These are phyloP conservation scores for Drosophila nannoptera DNA, from an alignment of 1,140 invertebrate genomes.

Conservation along the genomic window DNA sequence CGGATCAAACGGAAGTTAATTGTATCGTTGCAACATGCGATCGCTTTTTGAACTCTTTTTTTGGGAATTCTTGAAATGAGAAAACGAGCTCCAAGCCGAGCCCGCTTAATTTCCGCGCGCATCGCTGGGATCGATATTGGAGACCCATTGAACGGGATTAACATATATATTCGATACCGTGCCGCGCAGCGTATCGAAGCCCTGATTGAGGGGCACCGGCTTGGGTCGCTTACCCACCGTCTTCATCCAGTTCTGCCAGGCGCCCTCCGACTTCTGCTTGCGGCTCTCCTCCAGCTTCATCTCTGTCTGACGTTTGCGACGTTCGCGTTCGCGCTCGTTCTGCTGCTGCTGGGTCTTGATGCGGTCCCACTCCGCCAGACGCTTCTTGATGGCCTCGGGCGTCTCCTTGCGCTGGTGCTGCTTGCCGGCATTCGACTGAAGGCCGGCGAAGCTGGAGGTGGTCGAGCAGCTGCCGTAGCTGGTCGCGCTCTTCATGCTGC, in stretches of 20 bases:
- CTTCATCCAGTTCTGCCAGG: slow-evolving; percentile 67
- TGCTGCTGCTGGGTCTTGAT: slow-evolving; percentile 40
- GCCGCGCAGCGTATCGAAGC: slow-evolving; percentile 57
- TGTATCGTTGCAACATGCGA: slow-evolving; percentile 7
- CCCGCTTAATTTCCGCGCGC: slow-evolving; percentile 44
- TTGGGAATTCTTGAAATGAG: slow-evolving; percentile 25
- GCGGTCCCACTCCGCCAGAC: slow-evolving; percentile 52
- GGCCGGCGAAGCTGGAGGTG: background rate
- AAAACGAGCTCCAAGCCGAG: slow-evolving; percentile 5
- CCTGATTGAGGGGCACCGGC: slow-evolving; percentile 69
- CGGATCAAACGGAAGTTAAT: background rate
- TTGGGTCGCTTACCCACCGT: slow-evolving; percentile 51
- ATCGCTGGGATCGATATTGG: slow-evolving; percentile 51
- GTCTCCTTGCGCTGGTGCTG: slow-evolving; percentile 12
- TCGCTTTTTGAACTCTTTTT: slow-evolving; percentile 20
- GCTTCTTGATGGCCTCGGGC: slow-evolving; percentile 22
- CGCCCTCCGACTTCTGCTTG: slow-evolving; percentile 35
- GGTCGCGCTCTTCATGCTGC: slow-evolving; percentile 2
- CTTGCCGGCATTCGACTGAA: background rate
- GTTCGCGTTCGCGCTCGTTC: slow-evolving; percentile 46
- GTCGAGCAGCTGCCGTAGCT: slow-evolving; percentile 16
- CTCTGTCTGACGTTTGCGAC: slow-evolving; percentile 19
- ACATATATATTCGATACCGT: slow-evolving; percentile 64
- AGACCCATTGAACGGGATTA: slow-evolving; percentile 63
- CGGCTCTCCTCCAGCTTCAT: slow-evolving; percentile 42